Base-by-base conservation (phyloP, 2,888 invertebrate genomes). In the Nematopogon swammerdamellus region DNA sequence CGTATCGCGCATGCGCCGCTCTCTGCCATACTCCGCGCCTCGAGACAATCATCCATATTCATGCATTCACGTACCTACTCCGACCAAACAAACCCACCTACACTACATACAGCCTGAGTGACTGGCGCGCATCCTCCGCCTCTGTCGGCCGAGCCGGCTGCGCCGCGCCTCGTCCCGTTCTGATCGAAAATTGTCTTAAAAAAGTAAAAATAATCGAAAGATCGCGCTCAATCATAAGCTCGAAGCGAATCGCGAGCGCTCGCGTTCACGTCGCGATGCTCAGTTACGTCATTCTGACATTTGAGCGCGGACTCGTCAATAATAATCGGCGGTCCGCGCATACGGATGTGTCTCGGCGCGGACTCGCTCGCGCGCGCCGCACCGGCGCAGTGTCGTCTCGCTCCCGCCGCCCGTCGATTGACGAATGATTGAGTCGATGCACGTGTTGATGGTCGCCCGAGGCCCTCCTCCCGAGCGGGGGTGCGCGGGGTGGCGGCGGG, bases 361-460 rank as follows among this genome's bases (percentile, higher is more conserved):
- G 8, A 69, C 68, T 65, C 59, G 71, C 68, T 58, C 55, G 56
- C 46, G 30, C 43, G 44, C 66, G 53, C 59, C 25, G 55, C 55
- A 55, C 48, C 51, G 54, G 57, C 56, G 54, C 52, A 50, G 60
- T 65, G 60, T 65, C 61, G 63, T 73, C 74, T 70, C 71, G 64
- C 59, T 74, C 67, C 50, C 59, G 59, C 67, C 51, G 56, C 57
- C 57, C 60, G 63, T 67, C 63, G 65, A 74, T 70, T 72, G 70
- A 75, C 70, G 72, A 71, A 72, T 72, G 72, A 73, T 72, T 69
- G 72, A 71, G 65, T 63, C 61, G 62, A 59, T 63, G 59, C 60
- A 63, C 63, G 65, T 64, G 63, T 67, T 62, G 69, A 70, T 68
- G 65, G 63, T 60, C 59, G 62, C 62, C 61, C 60, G 59, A 63